Base-by-base conservation (phyloP, 2,113 vertebrate genomes). In the Procapra przewalskii region DNA sequence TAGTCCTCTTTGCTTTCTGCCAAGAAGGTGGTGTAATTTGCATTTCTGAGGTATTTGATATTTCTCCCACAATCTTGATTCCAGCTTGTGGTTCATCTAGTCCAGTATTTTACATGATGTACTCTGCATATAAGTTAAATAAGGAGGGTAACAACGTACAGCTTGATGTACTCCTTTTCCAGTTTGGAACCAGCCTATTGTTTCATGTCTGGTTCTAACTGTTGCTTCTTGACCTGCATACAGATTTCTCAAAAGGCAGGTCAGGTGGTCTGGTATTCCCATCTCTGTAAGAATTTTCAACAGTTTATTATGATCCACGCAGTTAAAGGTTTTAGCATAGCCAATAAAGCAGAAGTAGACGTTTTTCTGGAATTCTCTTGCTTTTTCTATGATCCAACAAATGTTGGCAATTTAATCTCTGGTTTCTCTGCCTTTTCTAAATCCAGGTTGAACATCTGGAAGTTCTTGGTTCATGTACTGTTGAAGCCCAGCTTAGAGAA, bases 401-500 rank as follows among this genome's bases (percentile, higher is more conserved):
- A 12, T 71, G 10, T 71, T 71, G 67, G n/a, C 10, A 71, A 40
- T 40, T 71, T 71, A 23, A 71, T 71, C 10, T 71, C 67, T 71
- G n/a, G n/a, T 71, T 71, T 11, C n/a, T 71, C 8, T 71, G 19
- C 17, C 67, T 71, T 40, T 71, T 71, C 19, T 23, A 71, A 71
- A 71, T 71, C 19, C 19, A 71, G n/a, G 10, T 40, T 40, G n/a
- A 71, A 71, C 67, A 71, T 23, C n/a, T 40, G 19, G n/a, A 71
- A 71, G n/a, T 23, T 71, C 67, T 71, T 0, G 0, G 67, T 40
- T 23, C 17, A 71, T 3, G 1, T 71, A 71, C n/a, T 71, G 2
- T 40, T 40, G n/a, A 71, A 71, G n/a, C 19, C 67, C 3, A 71
- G 2, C 19, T 71, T 71, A 71, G 67, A 71, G n/a, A 71, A 71